Percentiles rank a stretch among this genome's conserved stretches.
Evolutionary conservation across 2,888 invertebrate species (phyloP).

Genomic region (Caradrina clavipalpis): DNA sequence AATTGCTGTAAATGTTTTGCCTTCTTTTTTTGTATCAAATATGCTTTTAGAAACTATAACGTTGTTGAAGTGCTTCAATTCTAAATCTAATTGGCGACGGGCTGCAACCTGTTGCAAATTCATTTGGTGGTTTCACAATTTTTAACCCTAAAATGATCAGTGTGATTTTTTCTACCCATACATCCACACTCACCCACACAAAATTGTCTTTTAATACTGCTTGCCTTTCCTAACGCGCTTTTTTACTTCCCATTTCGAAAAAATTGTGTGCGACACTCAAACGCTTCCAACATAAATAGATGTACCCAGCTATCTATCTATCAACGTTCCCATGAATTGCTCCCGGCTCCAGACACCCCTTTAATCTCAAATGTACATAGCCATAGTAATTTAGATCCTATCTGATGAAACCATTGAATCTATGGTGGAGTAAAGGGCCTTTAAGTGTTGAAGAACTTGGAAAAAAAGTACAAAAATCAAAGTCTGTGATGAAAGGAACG

Average conservation of each 20-base stretch:
- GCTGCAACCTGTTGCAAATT: constrained; percentile 44
- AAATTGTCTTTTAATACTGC: not conserved
- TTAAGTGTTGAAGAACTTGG: constrained; percentile 80
- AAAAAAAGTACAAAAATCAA: constrained; percentile 77
- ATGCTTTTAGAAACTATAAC: not conserved
- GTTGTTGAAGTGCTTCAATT: constrained; percentile 5
- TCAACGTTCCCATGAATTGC: constrained; percentile 67
- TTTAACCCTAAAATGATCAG: constrained; percentile 10
- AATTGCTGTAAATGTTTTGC: constrained; percentile 5
- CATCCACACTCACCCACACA: not conserved
- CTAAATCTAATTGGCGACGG: constrained; percentile 29
- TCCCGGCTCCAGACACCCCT: constrained; percentile 87
- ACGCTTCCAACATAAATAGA: constrained; percentile 25
- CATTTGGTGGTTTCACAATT: constrained; percentile 14
- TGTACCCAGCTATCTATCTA: constrained; percentile 40
- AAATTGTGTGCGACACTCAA: constrained; percentile 22
- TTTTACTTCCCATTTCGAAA: constrained; percentile 7
- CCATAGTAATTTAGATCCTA: constrained; percentile 88
- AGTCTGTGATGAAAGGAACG: constrained; percentile 72
- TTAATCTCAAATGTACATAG: constrained; percentile 87
- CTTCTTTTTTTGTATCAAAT: not conserved
- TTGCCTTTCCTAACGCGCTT: not conserved
- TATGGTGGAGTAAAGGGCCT: constrained; percentile 76
- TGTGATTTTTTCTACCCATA: not conserved
- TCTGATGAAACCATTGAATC: constrained; percentile 84